These are phyloP conservation scores for Pherbina coryleti DNA, from an alignment of 2,888 invertebrate genomes.

Conservation along the genomic window DNA sequence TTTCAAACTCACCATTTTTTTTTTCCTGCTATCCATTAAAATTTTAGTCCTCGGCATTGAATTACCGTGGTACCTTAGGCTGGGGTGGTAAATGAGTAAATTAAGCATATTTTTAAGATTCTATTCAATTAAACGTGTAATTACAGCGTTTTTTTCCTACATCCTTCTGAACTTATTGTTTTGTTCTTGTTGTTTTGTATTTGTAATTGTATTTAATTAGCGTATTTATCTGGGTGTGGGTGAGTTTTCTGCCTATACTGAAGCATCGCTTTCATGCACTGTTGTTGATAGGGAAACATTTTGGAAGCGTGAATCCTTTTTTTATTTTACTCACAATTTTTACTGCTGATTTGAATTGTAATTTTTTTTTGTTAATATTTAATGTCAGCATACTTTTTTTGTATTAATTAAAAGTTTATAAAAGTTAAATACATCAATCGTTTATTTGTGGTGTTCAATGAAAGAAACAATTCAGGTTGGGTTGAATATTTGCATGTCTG, in stretches of 20 bases:
- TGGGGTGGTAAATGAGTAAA: slow-evolving; percentile 14
- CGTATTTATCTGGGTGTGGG: neutral
- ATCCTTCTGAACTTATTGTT: neutral
- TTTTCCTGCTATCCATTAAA: neutral
- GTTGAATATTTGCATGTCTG: too few relatives aligned
- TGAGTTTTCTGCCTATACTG: neutral
- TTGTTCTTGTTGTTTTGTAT: neutral
- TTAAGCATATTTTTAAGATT: slow-evolving; percentile 49
- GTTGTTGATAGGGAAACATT: neutral
- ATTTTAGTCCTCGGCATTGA: neutral
- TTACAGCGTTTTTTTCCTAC: slow-evolving; percentile 59
- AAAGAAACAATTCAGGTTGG: too few relatives aligned
- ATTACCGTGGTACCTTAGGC: neutral
- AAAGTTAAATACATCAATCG: too few relatives aligned
- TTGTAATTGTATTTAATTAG: neutral
- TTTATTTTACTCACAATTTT: too few relatives aligned
- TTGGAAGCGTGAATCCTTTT: neutral
- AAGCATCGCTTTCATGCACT: neutral
- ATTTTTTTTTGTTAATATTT: too few relatives aligned
- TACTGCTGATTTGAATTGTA: too few relatives aligned
- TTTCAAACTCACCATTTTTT: slow-evolving; percentile 7
- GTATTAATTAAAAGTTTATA: too few relatives aligned
- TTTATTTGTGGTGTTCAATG: too few relatives aligned
- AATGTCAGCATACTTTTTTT: too few relatives aligned
- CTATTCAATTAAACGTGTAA: slow-evolving; percentile 68